phyloP scores from a whole-genome alignment of 2,888 invertebrate genomes.

The Willowsia nigromaculata region DNA sequence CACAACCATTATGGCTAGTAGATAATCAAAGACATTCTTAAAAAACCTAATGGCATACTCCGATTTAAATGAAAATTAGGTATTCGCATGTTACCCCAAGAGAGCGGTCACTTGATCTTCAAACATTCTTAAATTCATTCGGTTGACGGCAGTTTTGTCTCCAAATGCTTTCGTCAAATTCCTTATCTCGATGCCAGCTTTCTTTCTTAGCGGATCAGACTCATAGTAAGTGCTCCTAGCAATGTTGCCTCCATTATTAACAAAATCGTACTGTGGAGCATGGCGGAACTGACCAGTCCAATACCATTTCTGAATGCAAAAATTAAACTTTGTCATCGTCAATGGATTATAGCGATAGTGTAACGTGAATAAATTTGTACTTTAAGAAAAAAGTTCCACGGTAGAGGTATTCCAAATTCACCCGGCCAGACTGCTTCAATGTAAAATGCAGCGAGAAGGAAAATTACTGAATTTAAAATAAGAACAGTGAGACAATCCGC shows the following conservation, averaged over 20 bases:
- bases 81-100: conserved; percentile 80
- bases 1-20: conserved; percentile 35
- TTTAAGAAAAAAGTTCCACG: conserved; percentile 89
- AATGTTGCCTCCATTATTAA: neutral
- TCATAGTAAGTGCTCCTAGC: conserved; percentile 26
- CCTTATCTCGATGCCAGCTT: conserved; percentile 80
- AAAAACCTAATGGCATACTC: neutral
- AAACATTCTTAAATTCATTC: conserved; percentile 88
- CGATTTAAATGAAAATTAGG: neutral
- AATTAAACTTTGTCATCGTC: neutral
- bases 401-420: conserved; percentile 90
- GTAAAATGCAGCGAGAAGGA: conserved; percentile 89
- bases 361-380: conserved; percentile 68
- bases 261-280: conserved; percentile 41
- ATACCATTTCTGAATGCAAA: conserved; percentile 66
- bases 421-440: conserved; percentile 93
- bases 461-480: conserved; percentile 85
- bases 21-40: neutral
- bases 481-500: conserved; percentile 88
- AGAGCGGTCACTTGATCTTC: conserved; percentile 92
- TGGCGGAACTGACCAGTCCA: conserved; percentile 64
- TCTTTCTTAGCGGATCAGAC: conserved; percentile 74
- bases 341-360: neutral
- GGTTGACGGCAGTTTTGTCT: conserved; percentile 84
- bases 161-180: conserved; percentile 79